phyloP scores from a whole-genome alignment of 2,888 invertebrate species.

The Tachystola acroxantha region DNA sequence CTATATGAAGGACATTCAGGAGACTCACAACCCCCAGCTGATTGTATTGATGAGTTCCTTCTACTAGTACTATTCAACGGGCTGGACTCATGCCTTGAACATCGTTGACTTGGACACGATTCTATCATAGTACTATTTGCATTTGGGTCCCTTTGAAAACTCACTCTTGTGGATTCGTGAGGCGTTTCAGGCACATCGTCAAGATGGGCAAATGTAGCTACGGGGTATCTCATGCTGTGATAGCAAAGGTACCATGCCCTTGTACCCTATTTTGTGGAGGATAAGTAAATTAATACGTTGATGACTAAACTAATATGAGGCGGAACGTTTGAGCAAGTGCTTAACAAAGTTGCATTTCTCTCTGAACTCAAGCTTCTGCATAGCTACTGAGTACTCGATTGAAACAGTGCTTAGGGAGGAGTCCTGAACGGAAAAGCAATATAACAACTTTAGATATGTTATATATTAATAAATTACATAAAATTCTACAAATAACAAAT shows the following conservation, averaged over 20 bases:
- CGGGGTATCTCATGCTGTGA: slow-evolving; percentile 61
- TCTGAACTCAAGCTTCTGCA: slow-evolving; percentile 58
- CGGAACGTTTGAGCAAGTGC: slow-evolving; percentile 30
- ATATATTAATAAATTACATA: too few species aligned
- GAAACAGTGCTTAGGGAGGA: slow-evolving; percentile 37
- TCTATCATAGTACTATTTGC: slow-evolving; percentile 40
- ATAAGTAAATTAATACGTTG: slow-evolving; percentile 35
- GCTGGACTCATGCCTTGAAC: slow-evolving; percentile 5
- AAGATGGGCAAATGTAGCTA: slow-evolving; percentile 53
- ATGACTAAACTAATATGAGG: slow-evolving; percentile 33
- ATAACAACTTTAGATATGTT: slow-evolving; percentile 3
- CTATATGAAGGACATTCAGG: slow-evolving; percentile 25
- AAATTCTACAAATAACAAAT: neutral
- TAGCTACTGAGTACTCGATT: slow-evolving; percentile 44
- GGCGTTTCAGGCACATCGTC: slow-evolving; percentile 37
- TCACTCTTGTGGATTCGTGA: slow-evolving; percentile 17
- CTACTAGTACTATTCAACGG: neutral
- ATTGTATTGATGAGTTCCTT: slow-evolving; percentile 9
- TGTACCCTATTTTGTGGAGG: slow-evolving; percentile 52
- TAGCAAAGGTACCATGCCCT: slow-evolving; percentile 66
- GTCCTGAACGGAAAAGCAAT: slow-evolving; percentile 36
- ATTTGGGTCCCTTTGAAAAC: slow-evolving; percentile 29
- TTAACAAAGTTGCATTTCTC: slow-evolving; percentile 41
- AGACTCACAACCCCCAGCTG: slow-evolving; percentile 13
- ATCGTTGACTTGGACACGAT: slow-evolving; percentile 12